Percentiles rank a stretch among this genome's conserved stretches.
phyloP scores from a whole-genome alignment of 2,113 vertebrate species.

The Emydocephalus ijimae region DNA sequence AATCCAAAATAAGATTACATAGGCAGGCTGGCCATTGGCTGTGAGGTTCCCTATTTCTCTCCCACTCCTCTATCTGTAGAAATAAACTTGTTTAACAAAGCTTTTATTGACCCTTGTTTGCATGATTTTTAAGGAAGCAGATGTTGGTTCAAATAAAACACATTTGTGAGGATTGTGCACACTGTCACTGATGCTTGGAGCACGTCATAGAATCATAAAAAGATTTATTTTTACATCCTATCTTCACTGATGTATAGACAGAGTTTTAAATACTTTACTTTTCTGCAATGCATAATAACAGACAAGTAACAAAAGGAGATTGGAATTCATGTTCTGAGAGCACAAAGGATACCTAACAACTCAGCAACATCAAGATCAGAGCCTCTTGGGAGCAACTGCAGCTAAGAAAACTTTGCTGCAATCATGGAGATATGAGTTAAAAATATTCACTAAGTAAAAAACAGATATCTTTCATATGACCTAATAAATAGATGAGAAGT shows the following conservation, averaged over 20 bases:
- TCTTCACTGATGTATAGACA: neutral
- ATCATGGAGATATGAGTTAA: neutral
- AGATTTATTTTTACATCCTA: neutral
- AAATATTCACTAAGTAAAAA: neutral
- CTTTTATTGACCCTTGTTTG: neutral
- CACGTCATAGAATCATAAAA: neutral
- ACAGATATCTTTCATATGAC: neutral
- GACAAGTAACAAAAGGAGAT: neutral
- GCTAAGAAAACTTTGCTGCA: neutral
- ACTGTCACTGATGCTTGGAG: neutral
- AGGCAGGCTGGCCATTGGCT: neutral
- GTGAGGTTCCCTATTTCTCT: neutral
- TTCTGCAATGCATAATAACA: neutral
- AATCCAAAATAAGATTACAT: neutral
- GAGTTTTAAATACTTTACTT: neutral
- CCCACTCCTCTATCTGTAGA: neutral
- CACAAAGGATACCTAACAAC: neutral
- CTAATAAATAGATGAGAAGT: neutral
- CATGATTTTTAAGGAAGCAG: neutral
- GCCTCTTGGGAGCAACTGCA: neutral
- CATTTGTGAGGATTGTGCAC: neutral
- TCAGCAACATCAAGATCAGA: neutral
- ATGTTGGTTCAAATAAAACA: neutral
- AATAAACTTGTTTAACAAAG: neutral
- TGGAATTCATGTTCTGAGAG: neutral